phyloP scores from a whole-genome alignment of 2,888 invertebrate genomes.

The Candidula unifasciata region DNA sequence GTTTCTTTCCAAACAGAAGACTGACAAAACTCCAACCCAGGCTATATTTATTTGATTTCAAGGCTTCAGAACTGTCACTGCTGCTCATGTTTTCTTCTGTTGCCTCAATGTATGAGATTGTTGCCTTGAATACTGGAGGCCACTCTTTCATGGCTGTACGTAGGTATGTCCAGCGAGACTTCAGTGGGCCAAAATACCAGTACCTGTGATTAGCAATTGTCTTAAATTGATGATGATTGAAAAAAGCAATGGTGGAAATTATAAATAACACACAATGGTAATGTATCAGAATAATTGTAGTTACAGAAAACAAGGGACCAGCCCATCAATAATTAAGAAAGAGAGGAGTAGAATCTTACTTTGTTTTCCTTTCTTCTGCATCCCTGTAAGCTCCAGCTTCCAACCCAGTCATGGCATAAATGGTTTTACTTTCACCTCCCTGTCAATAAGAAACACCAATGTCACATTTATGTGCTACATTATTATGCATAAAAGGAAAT shows the following conservation, averaged over 20 bases:
- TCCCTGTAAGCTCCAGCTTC: slow-evolving; percentile 93
- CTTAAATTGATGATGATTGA: no score
- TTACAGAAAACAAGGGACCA: no score
- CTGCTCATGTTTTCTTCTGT: slow-evolving; percentile 61
- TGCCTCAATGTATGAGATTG: slow-evolving; percentile 84
- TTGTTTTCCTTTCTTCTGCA: slow-evolving; percentile 85
- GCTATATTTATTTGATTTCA: background rate
- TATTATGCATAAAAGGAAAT: background rate
- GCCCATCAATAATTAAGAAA: no score
- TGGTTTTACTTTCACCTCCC: slow-evolving; percentile 82
- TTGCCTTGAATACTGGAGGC: slow-evolving; percentile 79
- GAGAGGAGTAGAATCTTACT: no score
- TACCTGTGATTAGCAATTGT: no score
- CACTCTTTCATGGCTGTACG: slow-evolving; percentile 78
- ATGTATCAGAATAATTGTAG: no score
- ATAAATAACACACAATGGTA: no score
- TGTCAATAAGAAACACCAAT: slow-evolving; percentile 42
- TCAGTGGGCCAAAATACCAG: slow-evolving; percentile 90
- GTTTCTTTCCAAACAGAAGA: slow-evolving; percentile 47
- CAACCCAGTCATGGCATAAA: slow-evolving; percentile 88
- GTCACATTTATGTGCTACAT: background rate
- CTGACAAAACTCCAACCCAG: slow-evolving; percentile 47
- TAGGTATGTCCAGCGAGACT: slow-evolving; percentile 87
- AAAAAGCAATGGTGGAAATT: no score
- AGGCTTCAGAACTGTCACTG: slow-evolving; percentile 22